Conservation (phyloP, 2,888 invertebrate species). For the Stramonita haemastoma region DNA sequence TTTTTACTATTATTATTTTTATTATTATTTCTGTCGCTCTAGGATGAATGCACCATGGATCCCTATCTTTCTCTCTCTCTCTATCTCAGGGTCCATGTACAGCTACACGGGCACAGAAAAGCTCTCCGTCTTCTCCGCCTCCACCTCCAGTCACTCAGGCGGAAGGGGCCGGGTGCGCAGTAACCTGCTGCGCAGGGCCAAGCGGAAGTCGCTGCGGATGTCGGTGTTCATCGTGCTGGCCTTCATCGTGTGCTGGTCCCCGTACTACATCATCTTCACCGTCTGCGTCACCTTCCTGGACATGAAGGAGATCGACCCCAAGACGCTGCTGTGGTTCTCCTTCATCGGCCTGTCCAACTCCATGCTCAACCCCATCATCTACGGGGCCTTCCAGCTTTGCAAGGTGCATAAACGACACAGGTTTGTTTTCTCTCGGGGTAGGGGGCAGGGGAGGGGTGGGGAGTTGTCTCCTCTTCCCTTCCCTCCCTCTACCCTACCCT, state of each 20-base stretch:
- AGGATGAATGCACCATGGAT: too few species aligned
- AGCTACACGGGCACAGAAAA: neutral
- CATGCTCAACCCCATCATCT: slow-evolving; percentile 90
- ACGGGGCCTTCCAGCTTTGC: slow-evolving; percentile 91
- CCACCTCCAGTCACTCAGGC: slow-evolving; percentile 42
- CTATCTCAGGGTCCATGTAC: neutral
- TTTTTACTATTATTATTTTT: too few species aligned
- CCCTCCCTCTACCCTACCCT: too few species aligned
- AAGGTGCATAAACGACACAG: slow-evolving; percentile 65
- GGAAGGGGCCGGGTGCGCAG: slow-evolving; percentile 67
- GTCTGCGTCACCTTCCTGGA: slow-evolving; percentile 85
- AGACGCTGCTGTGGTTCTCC: slow-evolving; percentile 84
- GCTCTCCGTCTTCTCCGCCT: slow-evolving; percentile 49
- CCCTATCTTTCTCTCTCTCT: too few species aligned
- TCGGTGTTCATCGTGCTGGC: slow-evolving; percentile 89
- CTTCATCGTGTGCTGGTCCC: slow-evolving; percentile 91
- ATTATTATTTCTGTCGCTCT: too few species aligned
- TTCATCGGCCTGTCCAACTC: slow-evolving; percentile 93
- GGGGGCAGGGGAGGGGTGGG: too few species aligned
- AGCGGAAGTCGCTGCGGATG: slow-evolving; percentile 80
- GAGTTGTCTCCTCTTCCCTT: neutral
- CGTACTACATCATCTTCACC: slow-evolving; percentile 88
- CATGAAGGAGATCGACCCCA: slow-evolving; percentile 57
- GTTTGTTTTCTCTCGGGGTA: slow-evolving; percentile 49
- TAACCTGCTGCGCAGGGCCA: slow-evolving; percentile 74